phyloP scores from a whole-genome alignment of 1,140 invertebrate genomes.

The Theocolax elegans region DNA sequence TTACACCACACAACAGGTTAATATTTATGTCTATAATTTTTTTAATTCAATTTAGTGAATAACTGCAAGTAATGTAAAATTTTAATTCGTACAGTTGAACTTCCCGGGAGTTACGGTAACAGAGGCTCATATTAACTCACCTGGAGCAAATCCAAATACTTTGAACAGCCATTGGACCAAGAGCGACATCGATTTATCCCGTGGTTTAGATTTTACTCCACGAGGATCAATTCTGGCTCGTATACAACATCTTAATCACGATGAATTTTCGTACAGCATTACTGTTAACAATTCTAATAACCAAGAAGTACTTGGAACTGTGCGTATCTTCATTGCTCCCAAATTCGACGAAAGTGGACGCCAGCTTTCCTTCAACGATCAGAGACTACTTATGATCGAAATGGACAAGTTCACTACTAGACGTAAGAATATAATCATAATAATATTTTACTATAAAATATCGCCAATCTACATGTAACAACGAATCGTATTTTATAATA shows the following conservation, averaged over 20 bases:
- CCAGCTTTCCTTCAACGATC: slow-evolving; percentile 73
- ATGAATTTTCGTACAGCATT: slow-evolving; percentile 74
- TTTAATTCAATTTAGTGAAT: no score
- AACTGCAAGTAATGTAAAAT: neutral
- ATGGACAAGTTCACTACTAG: slow-evolving; percentile 71
- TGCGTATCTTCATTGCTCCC: slow-evolving; percentile 82
- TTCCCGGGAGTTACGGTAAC: slow-evolving; percentile 73
- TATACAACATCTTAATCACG: slow-evolving; percentile 81
- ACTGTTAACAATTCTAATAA: slow-evolving; percentile 73
- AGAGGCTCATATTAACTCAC: slow-evolving; percentile 65
- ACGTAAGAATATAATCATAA: neutral
- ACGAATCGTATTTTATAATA: neutral
- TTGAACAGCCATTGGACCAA: slow-evolving; percentile 77
- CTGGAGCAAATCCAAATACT: slow-evolving; percentile 39
- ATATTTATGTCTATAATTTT: neutral
- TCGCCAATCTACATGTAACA: no score
- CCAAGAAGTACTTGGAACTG: slow-evolving; percentile 72
- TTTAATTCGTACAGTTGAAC: slow-evolving; percentile 67
- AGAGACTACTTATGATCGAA: slow-evolving; percentile 79
- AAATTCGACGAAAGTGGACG: slow-evolving; percentile 76
- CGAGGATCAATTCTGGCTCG: slow-evolving; percentile 76
- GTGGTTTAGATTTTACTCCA: slow-evolving; percentile 81
- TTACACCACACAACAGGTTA: slow-evolving; percentile 68
- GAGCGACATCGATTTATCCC: slow-evolving; percentile 77
- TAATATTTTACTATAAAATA: no score